phyloP scores from a whole-genome alignment of 2,888 invertebrate species.

The Agrotis exclamationis region DNA sequence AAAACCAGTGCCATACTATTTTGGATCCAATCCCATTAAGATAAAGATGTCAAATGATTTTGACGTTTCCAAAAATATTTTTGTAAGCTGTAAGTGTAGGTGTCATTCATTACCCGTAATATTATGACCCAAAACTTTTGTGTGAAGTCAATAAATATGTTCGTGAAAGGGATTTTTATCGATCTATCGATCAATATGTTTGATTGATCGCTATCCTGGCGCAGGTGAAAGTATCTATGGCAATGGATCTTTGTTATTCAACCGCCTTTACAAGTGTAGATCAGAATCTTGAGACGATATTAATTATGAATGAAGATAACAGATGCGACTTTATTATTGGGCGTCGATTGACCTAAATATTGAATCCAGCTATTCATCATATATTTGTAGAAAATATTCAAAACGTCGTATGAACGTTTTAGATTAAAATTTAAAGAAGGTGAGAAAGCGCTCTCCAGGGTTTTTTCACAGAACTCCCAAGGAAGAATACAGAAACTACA shows the following conservation, averaged over 20 bases:
- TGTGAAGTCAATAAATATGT: constrained; percentile 69
- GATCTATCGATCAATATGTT: constrained; percentile 74
- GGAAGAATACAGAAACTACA: too few species aligned
- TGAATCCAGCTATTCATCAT: background rate
- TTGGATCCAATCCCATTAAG: constrained; percentile 28
- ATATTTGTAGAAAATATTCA: background rate
- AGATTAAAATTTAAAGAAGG: background rate
- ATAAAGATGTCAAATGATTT: constrained; percentile 19
- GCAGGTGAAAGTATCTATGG: constrained; percentile 76
- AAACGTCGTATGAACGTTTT: background rate
- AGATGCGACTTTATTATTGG: constrained; percentile 20
- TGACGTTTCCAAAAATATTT: constrained; percentile 6
- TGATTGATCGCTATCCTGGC: constrained; percentile 79
- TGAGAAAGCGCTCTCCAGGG: too few species aligned
- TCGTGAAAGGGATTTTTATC: constrained; percentile 70
- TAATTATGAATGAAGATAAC: constrained; percentile 27
- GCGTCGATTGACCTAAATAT: constrained; percentile 10
- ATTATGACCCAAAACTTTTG: constrained; percentile 69
- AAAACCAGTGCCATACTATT: constrained; percentile 31
- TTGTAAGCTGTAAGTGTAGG: constrained; percentile 57
- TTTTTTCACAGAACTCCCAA: too few species aligned
- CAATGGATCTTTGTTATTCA: constrained; percentile 67
- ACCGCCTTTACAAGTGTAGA: constrained; percentile 58
- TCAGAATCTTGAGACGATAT: constrained; percentile 43
- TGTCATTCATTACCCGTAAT: constrained; percentile 68